Percentiles rank a stretch among this genome's conserved stretches.
These are phyloP conservation scores for Perca flavescens DNA, from an alignment of 2,113 vertebrate species.

Conservation along the genomic window DNA sequence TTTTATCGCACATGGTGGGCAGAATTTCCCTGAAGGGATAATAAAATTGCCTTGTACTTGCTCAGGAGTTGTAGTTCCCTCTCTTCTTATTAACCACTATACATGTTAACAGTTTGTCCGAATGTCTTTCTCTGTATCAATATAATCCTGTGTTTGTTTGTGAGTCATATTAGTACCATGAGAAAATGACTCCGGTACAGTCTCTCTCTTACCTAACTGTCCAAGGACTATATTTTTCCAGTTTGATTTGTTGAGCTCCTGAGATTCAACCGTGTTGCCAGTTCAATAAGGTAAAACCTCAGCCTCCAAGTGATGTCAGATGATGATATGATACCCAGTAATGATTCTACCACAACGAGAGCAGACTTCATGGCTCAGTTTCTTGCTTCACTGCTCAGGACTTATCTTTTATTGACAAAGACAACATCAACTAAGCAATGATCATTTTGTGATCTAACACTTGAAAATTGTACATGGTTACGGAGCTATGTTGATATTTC, in stretches of 20 bases:
- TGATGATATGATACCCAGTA: constrained; percentile 41
- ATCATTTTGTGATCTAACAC: constrained; percentile 55
- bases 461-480: constrained; percentile 46
- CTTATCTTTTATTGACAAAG: constrained; percentile 57
- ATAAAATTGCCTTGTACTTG: constrained; percentile 50
- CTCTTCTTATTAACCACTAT: constrained; percentile 47
- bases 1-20: constrained; percentile 65
- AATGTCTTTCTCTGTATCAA: constrained; percentile 15
- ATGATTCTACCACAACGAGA: constrained; percentile 29
- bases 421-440: constrained; percentile 56
- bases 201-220: constrained; percentile 4
- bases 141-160: constrained; percentile 1
- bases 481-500: constrained; percentile 39
- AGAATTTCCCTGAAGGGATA: constrained; percentile 58
- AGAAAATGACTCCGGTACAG: constrained; percentile 24
- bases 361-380: constrained; percentile 54
- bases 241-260: constrained; percentile 68
- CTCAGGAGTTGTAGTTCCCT: constrained; percentile 35
- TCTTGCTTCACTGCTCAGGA: constrained; percentile 49
- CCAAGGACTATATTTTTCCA: constrained; percentile 61
- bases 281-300: constrained; percentile 39
- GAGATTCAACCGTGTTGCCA: constrained; percentile 54
- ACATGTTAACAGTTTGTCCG: constrained; percentile 41
- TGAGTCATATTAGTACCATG: not conserved
- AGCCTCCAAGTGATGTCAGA: constrained; percentile 35